Conservation (phyloP, 2,888 invertebrate species). For the Rotaria magnacalcarata region DNA sequence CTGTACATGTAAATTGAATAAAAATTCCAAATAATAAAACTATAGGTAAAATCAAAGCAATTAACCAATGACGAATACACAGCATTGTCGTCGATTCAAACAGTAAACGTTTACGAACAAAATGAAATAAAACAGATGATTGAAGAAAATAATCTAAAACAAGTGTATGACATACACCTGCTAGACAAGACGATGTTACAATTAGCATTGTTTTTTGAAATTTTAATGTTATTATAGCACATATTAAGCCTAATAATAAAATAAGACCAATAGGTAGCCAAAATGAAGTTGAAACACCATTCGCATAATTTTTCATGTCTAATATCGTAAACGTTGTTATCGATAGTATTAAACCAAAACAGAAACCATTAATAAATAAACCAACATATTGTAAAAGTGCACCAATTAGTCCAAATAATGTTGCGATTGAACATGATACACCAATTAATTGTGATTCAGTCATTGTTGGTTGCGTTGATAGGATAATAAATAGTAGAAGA, state of each 20-base stretch:
- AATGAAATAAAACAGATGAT: neutral
- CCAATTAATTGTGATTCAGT: conserved; percentile 25
- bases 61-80: neutral
- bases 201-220: conserved; percentile 33
- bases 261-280: conserved; percentile 22
- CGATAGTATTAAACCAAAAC: conserved; percentile 17
- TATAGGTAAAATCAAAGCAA: neutral
- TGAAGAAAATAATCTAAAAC: conserved; percentile 36
- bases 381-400: conserved; percentile 36
- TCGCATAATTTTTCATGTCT: neutral
- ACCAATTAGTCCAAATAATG: conserved; percentile 31
- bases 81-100: neutral
- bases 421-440: conserved; percentile 23
- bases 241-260: neutral
- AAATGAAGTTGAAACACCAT: neutral
- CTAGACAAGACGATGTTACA: conserved; percentile 22
- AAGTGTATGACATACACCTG: neutral
- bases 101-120: conserved; percentile 19
- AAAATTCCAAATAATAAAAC: neutral
- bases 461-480: conserved; percentile 7
- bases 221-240: conserved; percentile 29
- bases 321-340: neutral
- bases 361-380: neutral
- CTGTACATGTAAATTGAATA: conserved; percentile 11
- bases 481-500: neutral